phyloP scores from a whole-genome alignment of 2,113 vertebrate species.

The Trematocara nigrifrons region DNA sequence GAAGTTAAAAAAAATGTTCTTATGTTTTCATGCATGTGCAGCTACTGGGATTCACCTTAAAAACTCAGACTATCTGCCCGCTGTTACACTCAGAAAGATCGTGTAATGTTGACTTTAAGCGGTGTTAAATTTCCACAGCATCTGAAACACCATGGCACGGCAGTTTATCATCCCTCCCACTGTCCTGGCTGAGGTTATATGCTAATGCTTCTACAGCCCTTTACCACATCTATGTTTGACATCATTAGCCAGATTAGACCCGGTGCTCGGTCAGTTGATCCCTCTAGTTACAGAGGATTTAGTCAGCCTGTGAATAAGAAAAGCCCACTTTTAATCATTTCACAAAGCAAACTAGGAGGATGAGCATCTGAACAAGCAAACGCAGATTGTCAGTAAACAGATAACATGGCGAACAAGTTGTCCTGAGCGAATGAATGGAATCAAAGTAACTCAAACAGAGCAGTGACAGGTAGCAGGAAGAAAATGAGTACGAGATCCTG shows the following conservation, averaged over 20 bases:
- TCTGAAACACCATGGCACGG: background rate
- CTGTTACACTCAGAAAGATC: background rate
- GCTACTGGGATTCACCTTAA: background rate
- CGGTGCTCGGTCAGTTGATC: conserved; percentile 28
- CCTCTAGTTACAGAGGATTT: conserved; percentile 38
- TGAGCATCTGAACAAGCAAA: conserved; percentile 30
- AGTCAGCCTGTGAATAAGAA: conserved; percentile 32
- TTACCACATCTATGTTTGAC: conserved; percentile 38
- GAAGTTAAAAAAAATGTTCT: background rate
- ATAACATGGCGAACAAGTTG: conserved; percentile 9
- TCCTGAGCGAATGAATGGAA: background rate
- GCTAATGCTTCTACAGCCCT: conserved; percentile 13
- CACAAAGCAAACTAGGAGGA: conserved; percentile 40
- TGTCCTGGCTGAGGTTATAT: conserved; percentile 9
- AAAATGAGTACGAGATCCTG: background rate
- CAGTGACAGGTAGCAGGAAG: background rate
- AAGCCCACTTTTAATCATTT: conserved; percentile 48
- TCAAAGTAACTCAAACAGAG: background rate
- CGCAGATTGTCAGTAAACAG: conserved; percentile 32
- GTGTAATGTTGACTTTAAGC: background rate
- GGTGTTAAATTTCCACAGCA: background rate
- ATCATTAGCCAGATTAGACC: conserved; percentile 60
- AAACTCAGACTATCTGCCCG: background rate
- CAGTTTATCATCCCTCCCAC: background rate
- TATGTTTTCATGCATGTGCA: background rate